phyloP scores from a whole-genome alignment of 2,113 vertebrate genomes.

The Eudyptes chrysolophus region DNA sequence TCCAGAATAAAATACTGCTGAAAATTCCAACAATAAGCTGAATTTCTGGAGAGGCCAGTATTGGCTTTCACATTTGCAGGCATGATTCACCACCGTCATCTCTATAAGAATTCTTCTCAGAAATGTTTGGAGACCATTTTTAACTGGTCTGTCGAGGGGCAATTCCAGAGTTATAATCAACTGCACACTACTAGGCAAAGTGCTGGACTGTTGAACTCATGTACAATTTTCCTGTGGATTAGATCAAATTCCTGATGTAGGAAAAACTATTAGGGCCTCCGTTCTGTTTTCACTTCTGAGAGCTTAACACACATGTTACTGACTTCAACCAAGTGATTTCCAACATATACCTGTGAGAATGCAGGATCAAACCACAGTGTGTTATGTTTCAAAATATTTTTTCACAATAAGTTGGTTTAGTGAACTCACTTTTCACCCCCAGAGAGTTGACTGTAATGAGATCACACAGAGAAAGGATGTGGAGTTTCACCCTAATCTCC shows the following conservation, averaged over 20 bases:
- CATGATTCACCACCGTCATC: background rate
- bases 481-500: slow-evolving; percentile 40
- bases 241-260: slow-evolving; percentile 51
- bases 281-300: slow-evolving; percentile 39
- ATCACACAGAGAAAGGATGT: slow-evolving; percentile 32
- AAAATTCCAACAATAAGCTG: background rate
- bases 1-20: background rate
- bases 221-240: slow-evolving; percentile 38
- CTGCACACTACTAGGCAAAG: background rate
- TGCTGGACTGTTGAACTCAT: background rate
- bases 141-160: background rate
- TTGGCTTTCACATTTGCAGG: background rate
- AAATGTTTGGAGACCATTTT: background rate
- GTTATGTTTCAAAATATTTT: slow-evolving; percentile 63
- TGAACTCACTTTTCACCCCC: slow-evolving; percentile 37
- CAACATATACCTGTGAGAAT: slow-evolving; percentile 43
- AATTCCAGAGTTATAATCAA: background rate
- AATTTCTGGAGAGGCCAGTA: background rate
- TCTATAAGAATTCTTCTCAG: background rate
- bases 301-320: slow-evolving; percentile 33
- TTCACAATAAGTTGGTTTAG: slow-evolving; percentile 56
- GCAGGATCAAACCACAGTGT: slow-evolving; percentile 39
- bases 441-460: slow-evolving; percentile 33
- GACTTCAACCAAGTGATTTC: slow-evolving; percentile 34
- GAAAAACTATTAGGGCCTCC: slow-evolving; percentile 29